These are phyloP conservation scores for Torymus auratus DNA, from an alignment of 2,888 invertebrate genomes.

Conservation along the genomic window DNA sequence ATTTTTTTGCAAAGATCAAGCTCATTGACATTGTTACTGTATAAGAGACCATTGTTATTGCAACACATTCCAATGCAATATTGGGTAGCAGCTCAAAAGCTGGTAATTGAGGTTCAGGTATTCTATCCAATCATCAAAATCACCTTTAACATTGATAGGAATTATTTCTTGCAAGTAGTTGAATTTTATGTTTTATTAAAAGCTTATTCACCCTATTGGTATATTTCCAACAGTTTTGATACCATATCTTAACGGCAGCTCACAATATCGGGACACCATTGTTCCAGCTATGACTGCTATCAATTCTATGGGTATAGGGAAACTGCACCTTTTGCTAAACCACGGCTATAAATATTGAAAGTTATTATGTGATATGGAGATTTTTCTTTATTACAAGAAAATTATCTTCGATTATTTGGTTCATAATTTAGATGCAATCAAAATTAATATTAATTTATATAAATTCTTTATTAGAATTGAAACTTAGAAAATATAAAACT, in stretches of 20 bases:
- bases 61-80: conserved; percentile 81
- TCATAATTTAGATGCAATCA: no score
- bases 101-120: conserved; percentile 81
- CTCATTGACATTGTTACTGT: conserved; percentile 87
- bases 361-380: no score
- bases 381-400: no score
- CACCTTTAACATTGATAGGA: conserved; percentile 65
- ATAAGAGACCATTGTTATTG: conserved; percentile 85
- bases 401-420: no score
- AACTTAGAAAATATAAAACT: no score
- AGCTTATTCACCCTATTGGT: conserved; percentile 80
- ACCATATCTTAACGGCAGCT: conserved; percentile 78
- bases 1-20: conserved; percentile 84
- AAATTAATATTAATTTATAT: no score
- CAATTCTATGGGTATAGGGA: conserved; percentile 87
- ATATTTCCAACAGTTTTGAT: conserved; percentile 83
- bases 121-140: conserved; percentile 73
- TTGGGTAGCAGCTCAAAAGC: conserved; percentile 79
- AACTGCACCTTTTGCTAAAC: conserved; percentile 79
- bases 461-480: no score
- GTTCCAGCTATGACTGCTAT: conserved; percentile 84
- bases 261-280: conserved; percentile 80
- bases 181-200: conserved; percentile 40
- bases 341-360: conserved; percentile 76
- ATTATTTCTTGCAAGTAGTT: conserved; percentile 61